These are phyloP conservation scores for Pyrrhosoma nymphula DNA, from an alignment of 2,888 invertebrate species.

Conservation along the genomic window DNA sequence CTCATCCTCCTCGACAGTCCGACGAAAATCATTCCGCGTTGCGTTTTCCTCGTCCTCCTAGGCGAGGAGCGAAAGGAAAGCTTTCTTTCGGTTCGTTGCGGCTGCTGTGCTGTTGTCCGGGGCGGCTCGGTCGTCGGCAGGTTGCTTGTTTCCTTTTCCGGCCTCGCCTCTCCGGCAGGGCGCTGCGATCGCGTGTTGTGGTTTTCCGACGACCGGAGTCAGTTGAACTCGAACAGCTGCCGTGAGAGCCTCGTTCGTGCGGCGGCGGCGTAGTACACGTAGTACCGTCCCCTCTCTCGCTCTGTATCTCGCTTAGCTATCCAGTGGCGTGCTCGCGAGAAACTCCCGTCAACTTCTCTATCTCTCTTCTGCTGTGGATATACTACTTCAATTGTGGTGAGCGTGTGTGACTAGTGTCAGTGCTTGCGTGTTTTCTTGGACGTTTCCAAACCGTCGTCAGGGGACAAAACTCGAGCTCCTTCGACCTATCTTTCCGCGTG, in stretches of 20 bases:
- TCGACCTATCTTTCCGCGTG: not conserved
- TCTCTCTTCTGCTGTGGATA: not conserved
- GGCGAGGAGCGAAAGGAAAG: not conserved
- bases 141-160: conserved; percentile 25
- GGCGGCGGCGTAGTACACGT: not conserved
- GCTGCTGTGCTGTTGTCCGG: not conserved
- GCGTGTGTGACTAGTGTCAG: not conserved
- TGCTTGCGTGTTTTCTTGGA: not conserved
- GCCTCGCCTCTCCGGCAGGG: conserved; percentile 24
- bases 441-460: not conserved
- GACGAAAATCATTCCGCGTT: not conserved
- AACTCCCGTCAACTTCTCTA: not conserved
- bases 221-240: conserved; percentile 49
- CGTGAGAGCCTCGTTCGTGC: not conserved
- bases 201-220: conserved; percentile 25
- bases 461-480: not conserved
- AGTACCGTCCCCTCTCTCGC: not conserved
- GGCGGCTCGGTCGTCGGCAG: not conserved
- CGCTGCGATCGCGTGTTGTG: conserved; percentile 65
- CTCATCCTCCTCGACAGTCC: not conserved
- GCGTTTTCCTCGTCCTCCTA: not conserved
- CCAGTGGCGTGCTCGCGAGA: not conserved
- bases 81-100: not conserved
- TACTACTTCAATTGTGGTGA: not conserved
- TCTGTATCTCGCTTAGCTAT: not conserved